A percentile compares a stretch with the other conserved stretches of the same genome.
These are phyloP conservation scores for Odontomyia ornata DNA, from an alignment of 2,888 invertebrate species.

Conservation along the genomic window DNA sequence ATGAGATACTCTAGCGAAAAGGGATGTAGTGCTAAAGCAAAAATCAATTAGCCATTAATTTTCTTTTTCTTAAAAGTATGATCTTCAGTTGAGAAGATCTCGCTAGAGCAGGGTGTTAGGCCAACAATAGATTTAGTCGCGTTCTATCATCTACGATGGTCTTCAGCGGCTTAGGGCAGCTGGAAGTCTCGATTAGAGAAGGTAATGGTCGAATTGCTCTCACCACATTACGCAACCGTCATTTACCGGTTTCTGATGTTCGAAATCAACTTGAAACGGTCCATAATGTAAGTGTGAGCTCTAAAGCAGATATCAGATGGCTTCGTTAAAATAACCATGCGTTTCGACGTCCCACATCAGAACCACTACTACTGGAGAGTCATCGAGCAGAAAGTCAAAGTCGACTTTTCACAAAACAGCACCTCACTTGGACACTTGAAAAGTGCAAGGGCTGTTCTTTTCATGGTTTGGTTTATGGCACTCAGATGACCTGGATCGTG, in stretches of 20 bases:
- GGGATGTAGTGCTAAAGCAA: neutral
- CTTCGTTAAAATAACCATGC: neutral
- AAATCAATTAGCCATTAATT: neutral
- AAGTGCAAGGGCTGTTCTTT: too few relatives aligned
- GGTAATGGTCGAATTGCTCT: neutral
- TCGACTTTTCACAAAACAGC: neutral
- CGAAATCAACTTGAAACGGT: neutral
- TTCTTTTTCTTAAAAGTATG: neutral
- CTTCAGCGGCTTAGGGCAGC: neutral
- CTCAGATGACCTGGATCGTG: too few relatives aligned
- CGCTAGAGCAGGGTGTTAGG: neutral
- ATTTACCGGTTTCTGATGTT: neutral
- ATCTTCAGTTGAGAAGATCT: conserved; percentile 1
- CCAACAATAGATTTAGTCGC: neutral
- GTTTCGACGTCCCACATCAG: conserved; percentile 5
- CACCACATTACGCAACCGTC: neutral
- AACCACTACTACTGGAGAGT: neutral
- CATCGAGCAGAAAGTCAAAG: conserved; percentile 21
- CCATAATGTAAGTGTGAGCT: neutral
- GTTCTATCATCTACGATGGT: neutral
- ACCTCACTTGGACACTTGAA: neutral
- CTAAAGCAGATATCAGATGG: neutral
- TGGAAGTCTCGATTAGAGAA: neutral
- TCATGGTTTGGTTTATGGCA: too few relatives aligned
- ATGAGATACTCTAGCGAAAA: neutral